Evolutionary conservation across 2,797 vertebrate species (phyloP), one percentile per base, ranked within the genome.

Genomic region (Pogonophryne albipinna): DNA sequence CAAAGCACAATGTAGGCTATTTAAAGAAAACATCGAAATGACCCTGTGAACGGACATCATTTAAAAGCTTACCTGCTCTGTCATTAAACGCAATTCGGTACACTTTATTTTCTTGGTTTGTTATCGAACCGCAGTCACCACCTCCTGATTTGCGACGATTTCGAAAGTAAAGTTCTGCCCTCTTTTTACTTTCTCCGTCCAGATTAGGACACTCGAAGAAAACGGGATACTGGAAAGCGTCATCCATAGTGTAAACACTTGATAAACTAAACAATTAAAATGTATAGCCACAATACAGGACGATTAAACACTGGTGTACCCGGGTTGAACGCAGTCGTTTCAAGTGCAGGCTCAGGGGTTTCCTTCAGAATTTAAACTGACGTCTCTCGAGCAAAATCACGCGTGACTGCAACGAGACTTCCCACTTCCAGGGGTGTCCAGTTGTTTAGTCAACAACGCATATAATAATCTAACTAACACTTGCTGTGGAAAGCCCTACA

Each of bases 111-210:
- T 5, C 0, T 0, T 69, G 4, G 0, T 42, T 1, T 0, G 51
- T 80, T 2, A 91, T 17, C 0, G 45, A 12, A 17, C 87, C 60
- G 60, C 89, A 89, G 1, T 94, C 89, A 15, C 93, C 93, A 10
- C 92, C 93, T 4, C 89, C 87, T 0, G 92, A 92, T 52, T 74
- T 92, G 4, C 91, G 86, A 0, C 58, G 67, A 17, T 89, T 73
- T 0, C 71, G 15, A 13, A 93, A 93, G n/a, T 92, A 83, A 0
- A 5, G 84, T 38, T 85, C 63, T 0, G 90, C 41, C 19, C 2
- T 89, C 17, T 50, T 85, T 51, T 4, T 70, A 3, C 71, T 66
- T 1, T 82, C 79, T 8, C 4, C 9, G 62, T 78, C 59, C 71
- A 87, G 47, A n/a, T 2, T 4, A 1, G 15, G 5, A 20, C 78